Evolutionary conservation across 2,888 invertebrate species (phyloP).

Genomic region (Synanthedon myopaeformis): DNA sequence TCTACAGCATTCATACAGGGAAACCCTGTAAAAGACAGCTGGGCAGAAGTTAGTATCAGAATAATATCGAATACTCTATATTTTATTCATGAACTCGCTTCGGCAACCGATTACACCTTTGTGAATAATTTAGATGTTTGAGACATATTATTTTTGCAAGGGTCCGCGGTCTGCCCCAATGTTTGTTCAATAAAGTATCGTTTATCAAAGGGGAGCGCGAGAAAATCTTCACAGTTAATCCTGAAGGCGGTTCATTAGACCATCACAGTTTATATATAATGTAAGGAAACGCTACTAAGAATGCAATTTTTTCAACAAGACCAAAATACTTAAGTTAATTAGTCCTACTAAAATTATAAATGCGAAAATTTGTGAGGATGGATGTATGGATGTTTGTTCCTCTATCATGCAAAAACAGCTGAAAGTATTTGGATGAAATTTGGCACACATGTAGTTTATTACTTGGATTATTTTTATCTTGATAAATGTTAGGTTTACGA

Average conservation of each 20-base stretch:
- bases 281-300: no score
- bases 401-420: no score
- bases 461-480: no score
- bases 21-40: not conserved
- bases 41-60: constrained; percentile 29
- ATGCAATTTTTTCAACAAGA: no score
- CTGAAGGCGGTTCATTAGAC: constrained; percentile 8
- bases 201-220: constrained; percentile 24
- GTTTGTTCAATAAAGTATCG: constrained; percentile 54
- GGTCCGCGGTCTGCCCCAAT: constrained; percentile 30
- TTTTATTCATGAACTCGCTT: constrained; percentile 53
- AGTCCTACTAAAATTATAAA: no score
- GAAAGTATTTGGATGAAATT: no score
- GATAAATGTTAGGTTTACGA: no score
- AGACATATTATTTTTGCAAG: constrained; percentile 60
- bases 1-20: not conserved
- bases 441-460: no score
- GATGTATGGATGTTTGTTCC: no score
- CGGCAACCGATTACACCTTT: constrained; percentile 50
- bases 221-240: constrained; percentile 18
- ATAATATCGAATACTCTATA: constrained; percentile 58
- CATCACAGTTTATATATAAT: not conserved
- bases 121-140: constrained; percentile 59
- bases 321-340: no score
- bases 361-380: no score